These are phyloP conservation scores for Tupaia tana DNA, from an alignment of 2,113 vertebrate species.

Conservation along the genomic window DNA sequence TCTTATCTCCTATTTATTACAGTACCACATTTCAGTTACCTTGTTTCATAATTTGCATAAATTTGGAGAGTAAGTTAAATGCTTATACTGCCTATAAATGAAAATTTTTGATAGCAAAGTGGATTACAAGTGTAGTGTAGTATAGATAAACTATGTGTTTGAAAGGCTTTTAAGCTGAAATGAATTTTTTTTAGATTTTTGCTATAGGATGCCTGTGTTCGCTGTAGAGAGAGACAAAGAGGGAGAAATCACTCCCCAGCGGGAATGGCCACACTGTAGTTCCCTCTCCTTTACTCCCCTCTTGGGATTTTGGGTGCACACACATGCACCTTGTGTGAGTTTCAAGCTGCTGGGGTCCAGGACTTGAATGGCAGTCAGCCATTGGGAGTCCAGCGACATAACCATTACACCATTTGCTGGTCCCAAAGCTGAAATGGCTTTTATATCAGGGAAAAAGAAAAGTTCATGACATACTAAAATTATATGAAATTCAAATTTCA, in stretches of 20 bases:
- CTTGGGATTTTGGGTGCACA: no score
- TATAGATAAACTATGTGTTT: slow-evolving; percentile 21
- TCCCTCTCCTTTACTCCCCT: no score
- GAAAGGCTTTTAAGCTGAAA: slow-evolving; percentile 10
- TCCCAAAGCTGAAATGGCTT: neutral
- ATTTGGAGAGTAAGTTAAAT: slow-evolving; percentile 46
- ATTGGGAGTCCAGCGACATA: no score
- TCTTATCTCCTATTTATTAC: neutral
- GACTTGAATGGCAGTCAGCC: no score
- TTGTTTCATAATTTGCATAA: slow-evolving; percentile 22
- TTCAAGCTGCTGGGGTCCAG: no score
- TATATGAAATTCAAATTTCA: slow-evolving; percentile 19
- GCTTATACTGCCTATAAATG: neutral
- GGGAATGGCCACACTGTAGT: no score
- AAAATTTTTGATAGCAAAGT: slow-evolving; percentile 25
- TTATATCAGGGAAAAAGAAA: slow-evolving; percentile 27
- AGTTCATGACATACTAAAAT: slow-evolving; percentile 25
- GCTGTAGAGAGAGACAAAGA: no score
- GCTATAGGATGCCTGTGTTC: no score
- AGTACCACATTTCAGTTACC: neutral
- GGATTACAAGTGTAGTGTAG: neutral
- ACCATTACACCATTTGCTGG: no score
- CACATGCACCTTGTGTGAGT: no score
- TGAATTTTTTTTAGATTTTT: no score
- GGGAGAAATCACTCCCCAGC: no score